Base-by-base conservation (phyloP, 2,888 invertebrate genomes). In the Neoascia interrupta region DNA sequence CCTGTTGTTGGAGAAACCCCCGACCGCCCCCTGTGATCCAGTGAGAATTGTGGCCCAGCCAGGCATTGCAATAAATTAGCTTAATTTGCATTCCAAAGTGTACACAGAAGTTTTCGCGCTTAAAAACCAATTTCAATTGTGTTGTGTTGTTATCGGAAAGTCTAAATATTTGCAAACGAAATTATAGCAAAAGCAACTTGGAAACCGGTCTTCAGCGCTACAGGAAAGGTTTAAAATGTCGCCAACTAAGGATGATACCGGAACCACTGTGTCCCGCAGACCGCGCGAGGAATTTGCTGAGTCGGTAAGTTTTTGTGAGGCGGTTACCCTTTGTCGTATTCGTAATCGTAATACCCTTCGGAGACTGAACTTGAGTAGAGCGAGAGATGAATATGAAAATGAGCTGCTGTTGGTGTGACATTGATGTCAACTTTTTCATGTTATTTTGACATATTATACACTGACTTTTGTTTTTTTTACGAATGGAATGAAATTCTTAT, bases 221-320 rank as follows among this genome's bases (percentile, higher is more conserved):
- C 26, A 75, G 16, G 19, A 13, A 49, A 51, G 63, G 23, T 68
- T 51, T 51, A 34, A 36, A 73, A 84, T 84, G 84, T 87, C 87
- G 79, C 88, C 88, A 63, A 87, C 87, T 63, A 87, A 87, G 84
- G 87, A 87, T 53, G 86, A 84, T 70, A 84, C 83, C 61, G 85
- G 81, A 81, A 84, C 87, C 26, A 84, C 84, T 13, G 82, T 85
- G 74, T 87, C 87, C 18, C 85, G 87, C 34, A 86, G 87, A n/a
- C 84, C 88, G 28, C 88, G 87, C 19, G 87, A 87, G 76, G 87
- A 87, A 63, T 87, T 87, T 61, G 84, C 88, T n/a, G 87, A 87
- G 69, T 86, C 86, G 85, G 87, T 87, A 82, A 85, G 87, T 83
- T 63, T 21, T n/a, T n/a, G n/a, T n/a, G n/a, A n/a, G n/a, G n/a